phyloP scores from a whole-genome alignment of 2,888 invertebrate genomes.

The Metopia argyrocephala region DNA sequence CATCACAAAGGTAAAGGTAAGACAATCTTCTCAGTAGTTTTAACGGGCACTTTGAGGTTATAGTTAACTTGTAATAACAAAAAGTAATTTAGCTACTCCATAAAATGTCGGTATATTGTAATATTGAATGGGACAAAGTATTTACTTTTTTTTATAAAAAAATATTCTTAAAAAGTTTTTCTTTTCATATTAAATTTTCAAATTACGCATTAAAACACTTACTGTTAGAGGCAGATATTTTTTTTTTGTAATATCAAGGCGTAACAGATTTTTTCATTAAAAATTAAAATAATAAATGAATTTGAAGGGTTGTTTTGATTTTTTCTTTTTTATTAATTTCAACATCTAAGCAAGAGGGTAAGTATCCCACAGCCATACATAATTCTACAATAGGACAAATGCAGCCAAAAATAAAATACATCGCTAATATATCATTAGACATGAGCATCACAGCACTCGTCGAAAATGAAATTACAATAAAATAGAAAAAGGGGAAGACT shows the following conservation, averaged over 20 bases:
- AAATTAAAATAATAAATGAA: neutral
- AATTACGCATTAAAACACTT: constrained; percentile 44
- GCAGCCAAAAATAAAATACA: neutral
- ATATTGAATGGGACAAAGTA: too few species aligned
- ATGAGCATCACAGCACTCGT: neutral
- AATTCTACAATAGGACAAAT: constrained; percentile 31
- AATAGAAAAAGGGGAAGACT: neutral
- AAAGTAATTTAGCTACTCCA: too few species aligned
- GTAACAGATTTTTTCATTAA: constrained; percentile 11
- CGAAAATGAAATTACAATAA: neutral
- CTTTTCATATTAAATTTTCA: neutral
- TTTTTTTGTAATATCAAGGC: constrained; percentile 58
- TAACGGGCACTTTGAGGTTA: too few species aligned
- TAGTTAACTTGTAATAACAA: too few species aligned
- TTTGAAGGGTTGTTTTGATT: constrained; percentile 41
- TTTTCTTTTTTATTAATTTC: neutral
- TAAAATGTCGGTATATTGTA: too few species aligned
- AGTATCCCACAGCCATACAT: constrained; percentile 41
- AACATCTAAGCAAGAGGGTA: neutral
- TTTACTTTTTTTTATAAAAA: too few species aligned
- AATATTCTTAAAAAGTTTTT: neutral
- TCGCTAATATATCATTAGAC: constrained; percentile 47
- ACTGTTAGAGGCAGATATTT: too few species aligned
- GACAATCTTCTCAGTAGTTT: too few species aligned
- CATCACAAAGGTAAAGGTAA: too few species aligned